Evolutionary conservation across 2,888 invertebrate genomes (phyloP).

Genomic region (Eutolmus rufibarbis): DNA sequence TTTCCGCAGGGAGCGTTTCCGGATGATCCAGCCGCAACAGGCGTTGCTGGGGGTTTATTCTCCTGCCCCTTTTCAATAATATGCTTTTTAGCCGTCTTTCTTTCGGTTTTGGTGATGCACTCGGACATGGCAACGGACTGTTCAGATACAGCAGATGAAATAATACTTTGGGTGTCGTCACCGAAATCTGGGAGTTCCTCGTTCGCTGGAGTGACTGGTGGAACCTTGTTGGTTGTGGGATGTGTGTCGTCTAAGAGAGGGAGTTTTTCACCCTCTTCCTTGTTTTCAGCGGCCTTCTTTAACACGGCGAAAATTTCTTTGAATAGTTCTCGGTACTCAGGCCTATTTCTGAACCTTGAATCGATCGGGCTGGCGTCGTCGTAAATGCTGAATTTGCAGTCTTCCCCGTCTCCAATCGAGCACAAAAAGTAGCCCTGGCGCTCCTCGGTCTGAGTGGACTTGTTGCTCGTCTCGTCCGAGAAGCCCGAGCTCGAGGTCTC

Average conservation of each 20-base stretch:
- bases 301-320: constrained; percentile 84
- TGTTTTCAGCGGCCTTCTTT: constrained; percentile 83
- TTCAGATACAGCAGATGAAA: constrained; percentile 79
- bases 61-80: constrained; percentile 60
- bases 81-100: constrained; percentile 63
- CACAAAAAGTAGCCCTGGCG: constrained; percentile 83
- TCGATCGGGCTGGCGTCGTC: constrained; percentile 82
- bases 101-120: constrained; percentile 68
- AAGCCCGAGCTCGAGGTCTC: constrained; percentile 87
- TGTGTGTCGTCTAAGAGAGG: constrained; percentile 74
- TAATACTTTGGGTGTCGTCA: constrained; percentile 74
- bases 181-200: constrained; percentile 69
- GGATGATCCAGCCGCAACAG: constrained; percentile 48
- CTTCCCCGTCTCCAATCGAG: constrained; percentile 84
- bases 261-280: constrained; percentile 79
- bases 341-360: constrained; percentile 81
- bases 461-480: constrained; percentile 84
- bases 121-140: constrained; percentile 75
- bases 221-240: constrained; percentile 65
- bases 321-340: constrained; percentile 81
- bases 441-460: constrained; percentile 82
- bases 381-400: constrained; percentile 85
- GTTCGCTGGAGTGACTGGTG: constrained; percentile 73
- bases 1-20: constrained; percentile 46
- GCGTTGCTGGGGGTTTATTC: constrained; percentile 53